These are phyloP conservation scores for Eristalis tenax DNA, from an alignment of 2,888 invertebrate species.

Conservation along the genomic window DNA sequence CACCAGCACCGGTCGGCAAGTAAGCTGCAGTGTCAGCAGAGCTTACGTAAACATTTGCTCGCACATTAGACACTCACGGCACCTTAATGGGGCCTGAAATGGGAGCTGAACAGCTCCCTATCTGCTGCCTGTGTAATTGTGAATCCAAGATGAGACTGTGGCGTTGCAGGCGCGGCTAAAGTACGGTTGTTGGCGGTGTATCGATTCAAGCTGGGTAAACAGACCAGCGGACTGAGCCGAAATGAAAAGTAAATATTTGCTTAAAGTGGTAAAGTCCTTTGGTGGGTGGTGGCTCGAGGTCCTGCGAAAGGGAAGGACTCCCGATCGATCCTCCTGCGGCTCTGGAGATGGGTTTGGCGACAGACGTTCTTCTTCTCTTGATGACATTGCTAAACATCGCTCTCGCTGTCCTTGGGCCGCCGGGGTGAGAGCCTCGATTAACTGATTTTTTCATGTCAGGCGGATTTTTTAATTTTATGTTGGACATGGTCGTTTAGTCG, in stretches of 20 bases:
- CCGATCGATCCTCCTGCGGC: not conserved
- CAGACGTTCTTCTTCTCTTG: not conserved
- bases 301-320: not conserved
- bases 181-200: not conserved
- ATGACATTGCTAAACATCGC: not conserved
- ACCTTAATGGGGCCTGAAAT: slow-evolving; percentile 3
- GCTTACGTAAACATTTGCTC: slow-evolving; percentile 39
- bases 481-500: not conserved
- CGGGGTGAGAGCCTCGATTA: not conserved
- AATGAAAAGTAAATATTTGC: slow-evolving; percentile 36
- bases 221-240: not conserved
- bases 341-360: not conserved
- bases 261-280: not conserved
- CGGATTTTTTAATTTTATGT: not conserved
- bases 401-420: not conserved
- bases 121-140: not conserved
- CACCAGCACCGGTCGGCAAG: slow-evolving; percentile 4
- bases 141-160: slow-evolving; percentile 1
- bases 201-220: slow-evolving; percentile 11
- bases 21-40: slow-evolving; percentile 35
- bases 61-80: slow-evolving; percentile 10
- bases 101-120: not conserved
- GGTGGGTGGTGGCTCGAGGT: not conserved
- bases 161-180: not conserved
- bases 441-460: not conserved